These are phyloP conservation scores for Mesorhabditis belari DNA, from an alignment of 2,888 invertebrate genomes.

Conservation along the genomic window DNA sequence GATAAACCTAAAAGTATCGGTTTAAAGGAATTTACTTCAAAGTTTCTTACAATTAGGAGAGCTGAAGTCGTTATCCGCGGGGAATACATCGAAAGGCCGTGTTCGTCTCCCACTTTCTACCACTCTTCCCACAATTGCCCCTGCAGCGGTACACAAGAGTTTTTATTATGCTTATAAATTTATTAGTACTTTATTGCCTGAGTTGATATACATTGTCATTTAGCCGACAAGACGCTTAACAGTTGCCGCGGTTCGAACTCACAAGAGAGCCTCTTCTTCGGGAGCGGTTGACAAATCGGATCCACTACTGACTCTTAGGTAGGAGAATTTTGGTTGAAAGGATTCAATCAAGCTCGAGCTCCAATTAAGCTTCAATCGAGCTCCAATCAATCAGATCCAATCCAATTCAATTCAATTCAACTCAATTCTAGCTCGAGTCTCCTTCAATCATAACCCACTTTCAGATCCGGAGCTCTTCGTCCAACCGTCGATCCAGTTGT, in stretches of 20 bases:
- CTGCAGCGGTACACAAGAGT: background rate
- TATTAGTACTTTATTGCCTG: background rate
- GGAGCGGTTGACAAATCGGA: background rate
- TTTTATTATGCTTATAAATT: background rate
- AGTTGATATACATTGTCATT: too few species aligned
- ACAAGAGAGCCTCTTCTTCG: background rate
- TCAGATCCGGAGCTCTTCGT: conserved; percentile 23
- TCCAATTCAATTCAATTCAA: too few species aligned
- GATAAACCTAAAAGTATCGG: background rate
- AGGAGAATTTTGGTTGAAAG: too few species aligned
- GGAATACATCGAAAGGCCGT: background rate
- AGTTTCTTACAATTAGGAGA: background rate
- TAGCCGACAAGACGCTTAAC: background rate
- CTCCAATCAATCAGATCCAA: too few species aligned
- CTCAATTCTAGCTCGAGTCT: too few species aligned
- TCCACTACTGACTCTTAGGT: background rate
- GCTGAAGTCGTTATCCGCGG: background rate
- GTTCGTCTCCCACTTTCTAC: background rate
- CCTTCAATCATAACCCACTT: too few species aligned
- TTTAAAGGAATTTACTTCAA: background rate
- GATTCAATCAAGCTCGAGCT: too few species aligned
- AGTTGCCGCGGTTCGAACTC: background rate
- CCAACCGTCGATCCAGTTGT: conserved; percentile 35
- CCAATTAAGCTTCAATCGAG: too few species aligned
- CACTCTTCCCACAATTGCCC: background rate